Base-by-base conservation (phyloP, 2,113 vertebrate genomes). In the Antigone vipio region DNA sequence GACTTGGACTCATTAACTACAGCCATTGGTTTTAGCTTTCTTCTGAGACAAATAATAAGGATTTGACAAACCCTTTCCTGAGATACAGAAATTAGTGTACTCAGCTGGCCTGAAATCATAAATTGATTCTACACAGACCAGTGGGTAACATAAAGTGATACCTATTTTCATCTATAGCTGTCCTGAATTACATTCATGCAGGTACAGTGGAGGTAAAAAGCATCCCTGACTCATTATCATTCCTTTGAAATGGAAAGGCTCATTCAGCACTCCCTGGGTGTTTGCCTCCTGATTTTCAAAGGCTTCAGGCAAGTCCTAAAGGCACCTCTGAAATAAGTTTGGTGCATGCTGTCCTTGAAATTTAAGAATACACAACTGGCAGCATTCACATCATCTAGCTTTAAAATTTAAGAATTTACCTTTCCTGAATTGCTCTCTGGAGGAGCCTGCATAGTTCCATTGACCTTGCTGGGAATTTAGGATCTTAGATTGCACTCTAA, bases 351-450 rank as follows among this genome's bases (percentile, higher is more conserved):
- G 69, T 62, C 82, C 62, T 94, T 90, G 56, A 86, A 96, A 84
- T 92, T 69, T 56, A 80, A 42, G 42, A 74, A 91, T 84, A 86
- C 50, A 86, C 20, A 77, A 47, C 34, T 38, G 30, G 29, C 0
- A 12, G 32, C 22, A 67, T 59, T 91, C 63, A 47, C 18, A 59
- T 71, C 0, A 90, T 40, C 24, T 44, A 80, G 26, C 15, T 77
- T 95, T 92, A 95, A 84, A 88, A 86, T 77, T 35, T 49, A 88
- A 66, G 69, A 91, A 84, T 95, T 94, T 83, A 32, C 55, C 27
- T 83, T 80, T 80, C 38, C n/a, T 67, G 32, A 92, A 89, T 74
- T 92, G 68, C 13, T 80, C 91, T 91, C 95, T 91, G 18, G 86
- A 89, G 68, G 7, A 93, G 24, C 13, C 24, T 59, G 45, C 35